Evolutionary conservation across 2,113 vertebrate genomes (phyloP).

Genomic region (Trematomus loennbergii): DNA sequence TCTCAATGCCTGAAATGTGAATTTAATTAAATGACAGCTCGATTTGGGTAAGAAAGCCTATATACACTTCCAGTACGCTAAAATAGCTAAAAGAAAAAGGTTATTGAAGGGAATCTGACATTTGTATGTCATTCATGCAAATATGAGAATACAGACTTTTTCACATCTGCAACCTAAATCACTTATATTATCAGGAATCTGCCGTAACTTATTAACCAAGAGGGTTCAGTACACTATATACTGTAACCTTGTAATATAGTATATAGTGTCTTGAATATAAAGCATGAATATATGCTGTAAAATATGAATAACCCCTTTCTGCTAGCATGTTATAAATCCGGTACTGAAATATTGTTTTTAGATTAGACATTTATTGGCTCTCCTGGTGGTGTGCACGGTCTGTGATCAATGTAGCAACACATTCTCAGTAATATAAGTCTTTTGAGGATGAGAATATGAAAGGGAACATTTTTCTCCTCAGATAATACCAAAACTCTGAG

Average conservation of each 20-base stretch:
- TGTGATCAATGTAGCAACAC: constrained; percentile 87
- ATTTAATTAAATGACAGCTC: constrained; percentile 24
- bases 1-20: constrained; percentile 10
- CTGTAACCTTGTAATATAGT: not conserved
- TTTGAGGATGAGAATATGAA: constrained; percentile 75
- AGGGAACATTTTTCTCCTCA: not conserved
- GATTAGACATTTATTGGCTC: constrained; percentile 68
- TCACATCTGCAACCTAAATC: constrained; percentile 79
- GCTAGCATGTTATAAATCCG: no score
- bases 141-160: not conserved
- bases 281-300: constrained; percentile 80
- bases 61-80: no score
- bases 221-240: not conserved
- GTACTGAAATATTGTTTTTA: not conserved
- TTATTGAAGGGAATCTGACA: constrained; percentile 5
- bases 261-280: not conserved
- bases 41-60: not conserved
- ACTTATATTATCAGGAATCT: constrained; percentile 84
- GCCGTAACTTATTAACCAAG: constrained; percentile 77
- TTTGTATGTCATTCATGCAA: constrained; percentile 8
- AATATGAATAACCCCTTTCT: constrained; percentile 14
- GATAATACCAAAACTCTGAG: constrained; percentile 7
- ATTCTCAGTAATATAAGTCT: constrained; percentile 86
- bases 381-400: constrained; percentile 85
- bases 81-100: not conserved